These are phyloP conservation scores for Andrena dorsata DNA, from an alignment of 2,888 invertebrate genomes.

Conservation along the genomic window DNA sequence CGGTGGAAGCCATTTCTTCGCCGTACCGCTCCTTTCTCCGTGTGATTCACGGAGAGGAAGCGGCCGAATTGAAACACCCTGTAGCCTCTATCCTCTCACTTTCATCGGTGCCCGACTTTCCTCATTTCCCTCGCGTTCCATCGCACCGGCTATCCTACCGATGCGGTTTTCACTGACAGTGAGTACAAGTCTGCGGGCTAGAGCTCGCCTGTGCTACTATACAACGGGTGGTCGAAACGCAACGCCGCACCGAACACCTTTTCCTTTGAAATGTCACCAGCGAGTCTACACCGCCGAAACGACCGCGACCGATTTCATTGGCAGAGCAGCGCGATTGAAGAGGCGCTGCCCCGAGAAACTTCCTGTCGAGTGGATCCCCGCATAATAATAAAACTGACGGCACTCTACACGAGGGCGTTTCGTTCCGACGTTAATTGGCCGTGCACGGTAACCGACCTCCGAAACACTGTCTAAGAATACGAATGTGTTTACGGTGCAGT, in stretches of 20 bases:
- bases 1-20: conserved; percentile 9
- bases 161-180: conserved; percentile 73
- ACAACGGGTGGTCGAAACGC: conserved; percentile 54
- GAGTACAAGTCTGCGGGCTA: conserved; percentile 63
- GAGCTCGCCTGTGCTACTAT: conserved; percentile 25
- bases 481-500: conserved; percentile 66
- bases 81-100: conserved; percentile 75
- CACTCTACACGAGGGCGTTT: conserved; percentile 47
- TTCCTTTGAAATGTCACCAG: too few species aligned
- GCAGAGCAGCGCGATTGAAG: conserved; percentile 5
- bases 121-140: conserved; percentile 75
- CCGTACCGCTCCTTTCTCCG: conserved; percentile 55
- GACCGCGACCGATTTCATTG: conserved; percentile 7
- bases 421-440: conserved; percentile 67
- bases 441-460: conserved; percentile 64
- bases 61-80: conserved; percentile 61
- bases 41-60: conserved; percentile 31
- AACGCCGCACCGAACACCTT: background rate
- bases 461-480: conserved; percentile 71
- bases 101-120: conserved; percentile 79
- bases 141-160: conserved; percentile 66
- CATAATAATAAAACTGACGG: conserved; percentile 39
- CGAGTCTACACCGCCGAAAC: background rate
- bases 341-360: conserved; percentile 18
- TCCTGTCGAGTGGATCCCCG: conserved; percentile 33